A percentile compares a stretch with the other conserved stretches of the same genome.
Conservation (phyloP, 2,797 vertebrate genomes). For the Sebastes trivittatus region DNA sequence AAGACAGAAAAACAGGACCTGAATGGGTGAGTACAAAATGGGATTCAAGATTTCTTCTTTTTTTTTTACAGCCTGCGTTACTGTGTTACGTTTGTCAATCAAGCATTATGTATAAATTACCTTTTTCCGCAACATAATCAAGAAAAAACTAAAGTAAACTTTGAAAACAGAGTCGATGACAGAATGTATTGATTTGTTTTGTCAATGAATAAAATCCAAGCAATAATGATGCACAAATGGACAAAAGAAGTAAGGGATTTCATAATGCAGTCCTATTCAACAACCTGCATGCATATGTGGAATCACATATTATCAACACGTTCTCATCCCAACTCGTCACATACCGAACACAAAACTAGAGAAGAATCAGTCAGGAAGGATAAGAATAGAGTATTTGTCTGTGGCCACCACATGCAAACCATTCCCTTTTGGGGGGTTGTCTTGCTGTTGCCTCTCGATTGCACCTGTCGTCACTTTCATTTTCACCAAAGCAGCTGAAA, state of each 20-base stretch:
- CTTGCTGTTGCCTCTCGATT: too few species aligned
- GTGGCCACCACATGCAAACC: too few species aligned
- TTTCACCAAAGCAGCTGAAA: too few species aligned
- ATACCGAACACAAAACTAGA: too few species aligned
- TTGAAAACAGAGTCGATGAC: background rate
- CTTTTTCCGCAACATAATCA: background rate
- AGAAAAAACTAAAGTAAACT: background rate
- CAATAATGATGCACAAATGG: background rate
- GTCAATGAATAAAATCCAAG: background rate
- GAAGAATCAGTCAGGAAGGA: too few species aligned
- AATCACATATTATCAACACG: too few species aligned
- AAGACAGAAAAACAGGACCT: background rate
- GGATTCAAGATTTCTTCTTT: background rate
- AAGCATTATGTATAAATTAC: background rate
- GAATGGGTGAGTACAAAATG: background rate
- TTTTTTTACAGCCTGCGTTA: background rate
- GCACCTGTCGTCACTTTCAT: too few species aligned
- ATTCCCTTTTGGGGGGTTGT: too few species aligned
- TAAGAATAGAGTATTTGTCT: too few species aligned
- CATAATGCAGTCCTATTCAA: background rate
- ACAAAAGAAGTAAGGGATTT: background rate
- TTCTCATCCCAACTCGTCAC: too few species aligned
- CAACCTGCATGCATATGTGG: too few species aligned
- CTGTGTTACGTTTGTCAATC: background rate
- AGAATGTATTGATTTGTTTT: background rate